These are phyloP conservation scores for Heteromyza rotundicornis DNA, from an alignment of 2,888 invertebrate genomes.

Conservation along the genomic window DNA sequence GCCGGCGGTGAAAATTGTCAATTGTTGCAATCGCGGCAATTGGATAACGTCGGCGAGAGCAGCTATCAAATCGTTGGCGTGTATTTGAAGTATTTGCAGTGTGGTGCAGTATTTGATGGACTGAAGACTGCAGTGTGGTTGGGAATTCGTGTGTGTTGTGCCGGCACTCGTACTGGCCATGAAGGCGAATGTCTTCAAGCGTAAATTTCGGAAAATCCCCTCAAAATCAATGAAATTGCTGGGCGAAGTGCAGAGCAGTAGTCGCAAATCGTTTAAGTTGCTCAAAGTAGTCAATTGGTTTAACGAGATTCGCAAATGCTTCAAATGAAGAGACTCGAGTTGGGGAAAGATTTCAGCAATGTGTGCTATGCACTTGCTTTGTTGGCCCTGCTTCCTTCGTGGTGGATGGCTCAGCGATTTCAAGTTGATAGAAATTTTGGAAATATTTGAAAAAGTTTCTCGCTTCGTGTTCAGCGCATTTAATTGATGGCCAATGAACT, in stretches of 20 bases:
- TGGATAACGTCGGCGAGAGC: not conserved
- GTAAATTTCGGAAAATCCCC: not conserved
- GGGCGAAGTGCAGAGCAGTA: not conserved
- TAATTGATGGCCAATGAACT: not conserved
- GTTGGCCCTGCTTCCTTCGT: slow-evolving; percentile 11
- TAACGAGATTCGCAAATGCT: not conserved
- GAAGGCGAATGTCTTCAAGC: not conserved
- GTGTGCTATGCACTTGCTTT: not conserved
- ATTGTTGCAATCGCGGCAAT: not conserved
- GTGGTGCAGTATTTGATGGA: not conserved
- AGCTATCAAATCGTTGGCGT: not conserved
- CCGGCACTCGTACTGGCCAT: not conserved
- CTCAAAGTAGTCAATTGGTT: not conserved
- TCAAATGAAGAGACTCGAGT: not conserved
- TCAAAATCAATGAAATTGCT: too few species aligned
- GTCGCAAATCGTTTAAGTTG: not conserved
- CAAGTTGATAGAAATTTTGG: slow-evolving; percentile 18
- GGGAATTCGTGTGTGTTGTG: not conserved
- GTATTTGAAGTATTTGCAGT: not conserved
- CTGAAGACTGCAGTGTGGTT: not conserved
- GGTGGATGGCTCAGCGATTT: slow-evolving; percentile 28
- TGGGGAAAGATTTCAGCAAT: not conserved
- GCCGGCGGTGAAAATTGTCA: not conserved
- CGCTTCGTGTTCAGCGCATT: too few species aligned
- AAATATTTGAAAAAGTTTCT: slow-evolving; percentile 13